Evolutionary conservation across 2,797 vertebrate genomes (phyloP), one percentile per base, ranked within the genome.

Genomic region (Thalassophryne amazonica): DNA sequence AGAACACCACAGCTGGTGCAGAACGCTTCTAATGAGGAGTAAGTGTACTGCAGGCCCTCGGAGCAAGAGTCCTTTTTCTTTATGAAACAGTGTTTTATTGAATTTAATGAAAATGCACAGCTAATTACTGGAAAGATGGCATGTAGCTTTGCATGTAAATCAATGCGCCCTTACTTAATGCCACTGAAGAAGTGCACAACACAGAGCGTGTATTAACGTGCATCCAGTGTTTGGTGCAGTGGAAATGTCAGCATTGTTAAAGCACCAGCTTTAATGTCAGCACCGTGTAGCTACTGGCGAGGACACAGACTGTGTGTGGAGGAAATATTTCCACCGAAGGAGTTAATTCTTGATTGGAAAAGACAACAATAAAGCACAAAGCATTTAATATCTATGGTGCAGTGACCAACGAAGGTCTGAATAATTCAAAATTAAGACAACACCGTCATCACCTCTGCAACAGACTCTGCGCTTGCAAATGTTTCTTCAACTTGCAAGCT

Each of bases 21-120:
- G 48, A 49, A 58, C 11, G 41, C 17, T 57, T 73, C 66, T 86
- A 88, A 86, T 85, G 81, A 86, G 81, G 52, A 70, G 67, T 40
- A 60, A 53, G 72, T 76, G 45, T 16, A 56, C 39, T 19, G 53
- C 18, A 50, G 58, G 7, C 40, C 5, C 41, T 48, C 10, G 5
- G n/a, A 1, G 42, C 50, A 32, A 3, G 3, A 54, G 32, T 11
- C 18, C 42, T 68, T 55, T 57, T 54, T 60, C 69, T 43, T 43
- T 67, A 18, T 33, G 34, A 60, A 73, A 72, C 54, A 14, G 20
- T 43, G 36, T 64, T 63, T 54, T 76, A 54, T 8, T 28, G 57
- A 35, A 10, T 64, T 67, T 52, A 72, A 76, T 77, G 61, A 49
- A 76, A 73, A 62, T 8, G 11, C 57, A 30, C 51, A 3, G 50